A percentile compares a stretch with the other conserved stretches of the same genome.
phyloP scores from a whole-genome alignment of 1,140 invertebrate genomes.

The Macrostomum lignano region DNA sequence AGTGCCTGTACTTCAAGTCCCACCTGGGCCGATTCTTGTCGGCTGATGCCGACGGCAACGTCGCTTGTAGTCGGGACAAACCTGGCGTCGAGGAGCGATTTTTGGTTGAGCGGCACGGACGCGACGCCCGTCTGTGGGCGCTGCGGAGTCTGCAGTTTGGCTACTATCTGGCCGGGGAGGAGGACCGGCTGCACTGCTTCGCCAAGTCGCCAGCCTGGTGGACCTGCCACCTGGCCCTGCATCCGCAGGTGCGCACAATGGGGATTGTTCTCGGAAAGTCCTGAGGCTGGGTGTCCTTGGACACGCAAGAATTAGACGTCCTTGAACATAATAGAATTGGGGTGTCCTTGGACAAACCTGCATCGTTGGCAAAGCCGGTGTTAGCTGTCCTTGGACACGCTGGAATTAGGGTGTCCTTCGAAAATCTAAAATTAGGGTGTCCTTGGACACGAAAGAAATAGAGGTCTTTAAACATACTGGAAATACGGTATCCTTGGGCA shows the following conservation, averaged over 20 bases:
- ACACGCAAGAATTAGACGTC: no score
- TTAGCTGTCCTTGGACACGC: no score
- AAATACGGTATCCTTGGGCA: no score
- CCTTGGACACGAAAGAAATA: no score
- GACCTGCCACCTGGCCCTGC: constrained; percentile 64
- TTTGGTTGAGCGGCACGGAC: constrained; percentile 39
- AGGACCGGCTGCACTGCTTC: constrained; percentile 65
- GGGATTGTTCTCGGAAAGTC: no score
- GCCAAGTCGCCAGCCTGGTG: constrained; percentile 73
- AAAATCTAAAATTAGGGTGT: no score
- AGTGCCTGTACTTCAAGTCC: constrained; percentile 1
- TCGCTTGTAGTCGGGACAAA: constrained; percentile 56
- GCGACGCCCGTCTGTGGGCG: constrained; percentile 58
- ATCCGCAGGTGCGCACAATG: constrained; percentile 47
- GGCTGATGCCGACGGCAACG: constrained; percentile 52
- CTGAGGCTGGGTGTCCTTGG: no score
- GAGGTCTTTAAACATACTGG: no score
- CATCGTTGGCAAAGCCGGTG: no score
- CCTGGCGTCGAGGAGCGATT: constrained; percentile 40
- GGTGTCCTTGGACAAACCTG: no score
- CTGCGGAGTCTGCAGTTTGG: constrained; percentile 55
- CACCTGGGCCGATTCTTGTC: constrained; percentile 13
- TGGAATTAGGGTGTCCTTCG: no score
- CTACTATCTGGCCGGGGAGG: constrained; percentile 62
- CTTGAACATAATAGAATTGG: no score